Evolutionary conservation across 2,113 vertebrate genomes (phyloP).

Genomic region (Menura novaehollandiae): DNA sequence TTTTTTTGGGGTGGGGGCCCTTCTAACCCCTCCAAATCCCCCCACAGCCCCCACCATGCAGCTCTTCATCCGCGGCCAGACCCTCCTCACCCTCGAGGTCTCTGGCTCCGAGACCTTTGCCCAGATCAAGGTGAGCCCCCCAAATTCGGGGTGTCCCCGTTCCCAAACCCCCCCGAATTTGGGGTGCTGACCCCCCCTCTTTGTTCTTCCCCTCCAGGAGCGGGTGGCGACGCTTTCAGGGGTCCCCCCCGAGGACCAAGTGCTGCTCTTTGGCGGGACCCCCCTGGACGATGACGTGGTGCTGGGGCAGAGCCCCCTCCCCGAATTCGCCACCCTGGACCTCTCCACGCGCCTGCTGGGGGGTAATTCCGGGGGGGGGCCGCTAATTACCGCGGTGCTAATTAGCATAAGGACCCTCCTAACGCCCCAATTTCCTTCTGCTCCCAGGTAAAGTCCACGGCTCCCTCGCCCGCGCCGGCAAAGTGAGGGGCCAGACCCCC

Average conservation of each 20-base stretch:
- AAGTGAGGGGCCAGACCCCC: neutral
- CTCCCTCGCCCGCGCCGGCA: neutral
- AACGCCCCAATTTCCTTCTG: neutral
- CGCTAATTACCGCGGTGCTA: fast-evolving
- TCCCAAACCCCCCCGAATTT: neutral
- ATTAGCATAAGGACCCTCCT: neutral
- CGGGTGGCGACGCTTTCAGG: neutral
- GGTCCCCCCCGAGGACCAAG: neutral
- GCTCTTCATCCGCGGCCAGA: neutral
- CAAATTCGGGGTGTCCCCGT: neutral
- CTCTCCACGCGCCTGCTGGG: neutral
- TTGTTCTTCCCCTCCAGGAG: neutral
- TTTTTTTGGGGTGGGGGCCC: neutral
- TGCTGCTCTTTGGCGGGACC: neutral
- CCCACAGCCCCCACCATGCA: neutral
- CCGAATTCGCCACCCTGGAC: neutral
- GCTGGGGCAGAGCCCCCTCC: neutral
- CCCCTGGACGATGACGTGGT: neutral
- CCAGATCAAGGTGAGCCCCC: neutral
- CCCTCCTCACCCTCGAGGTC: neutral
- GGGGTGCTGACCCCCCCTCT: neutral
- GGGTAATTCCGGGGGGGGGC: fast-evolving
- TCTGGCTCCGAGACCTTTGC: neutral
- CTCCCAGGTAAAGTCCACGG: neutral
- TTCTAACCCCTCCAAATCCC: no score